phyloP scores from a whole-genome alignment of 2,888 invertebrate species.

The Osmoderma eremita region DNA sequence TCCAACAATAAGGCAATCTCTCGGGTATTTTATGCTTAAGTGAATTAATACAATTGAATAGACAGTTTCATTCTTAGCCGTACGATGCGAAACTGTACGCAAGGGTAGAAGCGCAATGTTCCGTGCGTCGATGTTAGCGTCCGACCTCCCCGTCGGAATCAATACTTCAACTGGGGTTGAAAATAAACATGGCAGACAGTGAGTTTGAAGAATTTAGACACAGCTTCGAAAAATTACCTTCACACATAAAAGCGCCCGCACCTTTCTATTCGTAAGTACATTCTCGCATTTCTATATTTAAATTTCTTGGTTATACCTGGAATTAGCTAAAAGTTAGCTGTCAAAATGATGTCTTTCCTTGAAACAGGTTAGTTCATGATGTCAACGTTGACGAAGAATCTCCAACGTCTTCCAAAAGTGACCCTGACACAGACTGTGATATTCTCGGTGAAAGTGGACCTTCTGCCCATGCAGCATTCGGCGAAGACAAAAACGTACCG shows the following conservation, averaged over 20 bases:
- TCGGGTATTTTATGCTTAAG: conserved; percentile 56
- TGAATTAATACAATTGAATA: conserved; percentile 55
- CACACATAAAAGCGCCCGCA: conserved; percentile 80
- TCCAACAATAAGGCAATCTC: conserved; percentile 46
- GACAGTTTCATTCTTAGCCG: conserved; percentile 38
- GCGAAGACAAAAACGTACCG: conserved; percentile 37
- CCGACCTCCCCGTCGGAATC: conserved; percentile 44
- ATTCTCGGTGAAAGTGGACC: conserved; percentile 52
- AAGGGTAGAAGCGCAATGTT: conserved; percentile 32
- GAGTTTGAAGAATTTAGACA: conserved; percentile 94
- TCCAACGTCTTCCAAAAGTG: conserved; percentile 80
- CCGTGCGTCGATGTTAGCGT: conserved; percentile 42
- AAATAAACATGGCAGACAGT: conserved; percentile 86
- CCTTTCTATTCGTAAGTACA: conserved; percentile 91
- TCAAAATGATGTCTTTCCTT: conserved; percentile 28
- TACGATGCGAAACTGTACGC: conserved; percentile 23
- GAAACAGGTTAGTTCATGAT: conserved; percentile 82
- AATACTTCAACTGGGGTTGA: conserved; percentile 47
- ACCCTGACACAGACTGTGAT: conserved; percentile 69
- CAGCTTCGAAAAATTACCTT: conserved; percentile 83
- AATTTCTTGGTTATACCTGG: background rate
- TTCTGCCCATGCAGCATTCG: conserved; percentile 39
- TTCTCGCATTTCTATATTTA: conserved; percentile 42
- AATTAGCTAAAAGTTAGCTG: background rate
- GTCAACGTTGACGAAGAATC: conserved; percentile 84